Evolutionary conservation across 2,113 vertebrate genomes (phyloP).

Genomic region (Spea multiplicata): DNA sequence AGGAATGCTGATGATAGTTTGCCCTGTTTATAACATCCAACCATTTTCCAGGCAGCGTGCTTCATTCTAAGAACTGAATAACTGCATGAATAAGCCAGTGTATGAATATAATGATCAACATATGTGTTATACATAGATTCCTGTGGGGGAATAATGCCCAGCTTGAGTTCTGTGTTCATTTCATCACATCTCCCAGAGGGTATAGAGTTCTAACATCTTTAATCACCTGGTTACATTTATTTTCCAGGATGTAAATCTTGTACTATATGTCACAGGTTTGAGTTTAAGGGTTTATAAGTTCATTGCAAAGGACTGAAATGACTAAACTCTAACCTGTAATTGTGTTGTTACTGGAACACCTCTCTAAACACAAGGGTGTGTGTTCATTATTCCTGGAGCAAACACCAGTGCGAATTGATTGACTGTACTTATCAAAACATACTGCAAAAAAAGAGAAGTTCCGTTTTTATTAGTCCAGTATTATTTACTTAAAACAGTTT

Average conservation of each 20-base stretch:
- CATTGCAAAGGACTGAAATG: neutral
- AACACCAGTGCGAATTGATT: neutral
- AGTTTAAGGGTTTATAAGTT: neutral
- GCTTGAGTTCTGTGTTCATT: neutral
- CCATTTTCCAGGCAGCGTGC: neutral
- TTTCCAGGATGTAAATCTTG: neutral
- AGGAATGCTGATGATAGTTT: neutral
- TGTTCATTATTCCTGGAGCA: neutral
- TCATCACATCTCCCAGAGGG: neutral
- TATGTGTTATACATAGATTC: neutral
- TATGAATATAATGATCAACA: neutral
- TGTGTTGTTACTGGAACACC: neutral
- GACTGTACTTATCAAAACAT: neutral
- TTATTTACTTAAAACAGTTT: neutral
- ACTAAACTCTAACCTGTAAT: neutral
- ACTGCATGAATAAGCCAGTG: neutral
- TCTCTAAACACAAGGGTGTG: neutral
- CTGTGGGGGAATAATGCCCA: neutral
- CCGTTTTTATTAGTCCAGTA: neutral
- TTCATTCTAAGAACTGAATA: neutral
- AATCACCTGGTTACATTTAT: too few species aligned
- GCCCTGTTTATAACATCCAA: neutral
- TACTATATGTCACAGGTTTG: conserved; percentile 2
- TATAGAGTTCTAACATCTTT: neutral
- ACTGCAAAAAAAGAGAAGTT: neutral